Evolutionary conservation across 2,888 invertebrate genomes (phyloP).

Genomic region (Nomada fabriciana): DNA sequence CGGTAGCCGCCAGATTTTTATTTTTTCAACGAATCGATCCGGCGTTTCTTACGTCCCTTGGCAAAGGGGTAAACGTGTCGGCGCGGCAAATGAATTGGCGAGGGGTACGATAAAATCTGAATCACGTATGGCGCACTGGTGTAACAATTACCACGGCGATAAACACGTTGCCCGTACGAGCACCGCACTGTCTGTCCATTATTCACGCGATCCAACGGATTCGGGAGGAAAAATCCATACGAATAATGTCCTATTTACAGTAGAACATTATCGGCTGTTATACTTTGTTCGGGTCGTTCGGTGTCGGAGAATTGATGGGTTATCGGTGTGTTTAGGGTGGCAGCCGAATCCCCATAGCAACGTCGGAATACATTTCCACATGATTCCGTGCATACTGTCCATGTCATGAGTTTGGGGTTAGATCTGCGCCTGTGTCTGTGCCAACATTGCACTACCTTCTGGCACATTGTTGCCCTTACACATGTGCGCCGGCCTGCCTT

Average conservation of each 20-base stretch:
- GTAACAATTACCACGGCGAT: slow-evolving; percentile 13
- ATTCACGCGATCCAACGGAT: not conserved
- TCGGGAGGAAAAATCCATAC: not conserved
- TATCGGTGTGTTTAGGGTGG: slow-evolving; percentile 77
- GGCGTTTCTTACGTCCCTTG: not conserved
- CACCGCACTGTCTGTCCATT: not conserved
- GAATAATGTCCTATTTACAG: slow-evolving; percentile 28
- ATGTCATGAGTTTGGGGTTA: slow-evolving; percentile 55
- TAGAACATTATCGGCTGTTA: slow-evolving; percentile 62
- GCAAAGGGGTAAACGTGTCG: not conserved
- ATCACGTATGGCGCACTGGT: not conserved
- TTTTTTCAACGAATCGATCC: not conserved
- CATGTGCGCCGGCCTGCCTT: slow-evolving; percentile 19
- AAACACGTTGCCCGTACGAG: slow-evolving; percentile 4
- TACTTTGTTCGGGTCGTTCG: slow-evolving; percentile 59
- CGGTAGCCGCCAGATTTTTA: not conserved
- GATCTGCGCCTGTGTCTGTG: slow-evolving; percentile 50
- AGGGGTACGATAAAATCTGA: slow-evolving; percentile 11
- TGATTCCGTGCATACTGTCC: slow-evolving; percentile 66
- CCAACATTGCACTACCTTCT: slow-evolving; percentile 56
- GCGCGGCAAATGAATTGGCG: not conserved
- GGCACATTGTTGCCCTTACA: slow-evolving; percentile 55
- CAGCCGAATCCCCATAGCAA: slow-evolving; percentile 79
- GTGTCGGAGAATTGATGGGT: slow-evolving; percentile 74
- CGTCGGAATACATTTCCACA: slow-evolving; percentile 78